phyloP scores from a whole-genome alignment of 2,113 vertebrate genomes.

The Australoheros scitulus region DNA sequence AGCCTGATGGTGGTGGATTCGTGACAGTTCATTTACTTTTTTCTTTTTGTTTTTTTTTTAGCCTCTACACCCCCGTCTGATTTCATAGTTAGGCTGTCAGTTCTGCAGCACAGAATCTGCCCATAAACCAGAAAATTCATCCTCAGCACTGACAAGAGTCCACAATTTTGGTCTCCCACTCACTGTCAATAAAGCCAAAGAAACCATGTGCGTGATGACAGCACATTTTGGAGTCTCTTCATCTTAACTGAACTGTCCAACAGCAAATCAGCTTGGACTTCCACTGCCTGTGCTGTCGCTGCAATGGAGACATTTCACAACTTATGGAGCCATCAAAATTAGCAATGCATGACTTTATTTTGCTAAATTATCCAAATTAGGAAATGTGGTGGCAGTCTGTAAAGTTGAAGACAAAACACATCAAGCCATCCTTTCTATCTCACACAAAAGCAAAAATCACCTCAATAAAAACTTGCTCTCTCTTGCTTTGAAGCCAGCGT shows the following conservation, averaged over 20 bases:
- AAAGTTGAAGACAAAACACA: conserved; percentile 36
- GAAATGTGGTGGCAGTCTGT: neutral
- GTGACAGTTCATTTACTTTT: conserved; percentile 13
- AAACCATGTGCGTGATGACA: conserved; percentile 7
- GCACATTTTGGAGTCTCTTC: conserved; percentile 33
- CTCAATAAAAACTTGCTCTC: conserved; percentile 46
- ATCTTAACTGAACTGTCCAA: conserved; percentile 2
- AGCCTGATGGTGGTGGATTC: neutral
- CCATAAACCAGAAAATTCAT: conserved; percentile 18
- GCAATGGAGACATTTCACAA: conserved; percentile 10
- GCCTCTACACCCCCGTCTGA: neutral
- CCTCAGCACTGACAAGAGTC: conserved; percentile 17
- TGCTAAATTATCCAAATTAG: conserved; percentile 18
- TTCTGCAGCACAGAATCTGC: conserved; percentile 25
- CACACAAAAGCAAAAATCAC: conserved; percentile 52
- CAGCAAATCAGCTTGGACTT: neutral
- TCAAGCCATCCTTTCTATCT: conserved; percentile 21
- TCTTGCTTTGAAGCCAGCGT: conserved; percentile 54
- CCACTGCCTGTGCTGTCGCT: neutral
- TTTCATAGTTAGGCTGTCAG: conserved; percentile 29
- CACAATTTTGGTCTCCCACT: conserved; percentile 41
- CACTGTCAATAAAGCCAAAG: conserved; percentile 31
- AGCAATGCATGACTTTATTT: neutral
- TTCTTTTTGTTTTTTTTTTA: neutral
- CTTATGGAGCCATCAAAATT: neutral